phyloP scores from a whole-genome alignment of 1,140 invertebrate genomes.

The Tribolium madens region DNA sequence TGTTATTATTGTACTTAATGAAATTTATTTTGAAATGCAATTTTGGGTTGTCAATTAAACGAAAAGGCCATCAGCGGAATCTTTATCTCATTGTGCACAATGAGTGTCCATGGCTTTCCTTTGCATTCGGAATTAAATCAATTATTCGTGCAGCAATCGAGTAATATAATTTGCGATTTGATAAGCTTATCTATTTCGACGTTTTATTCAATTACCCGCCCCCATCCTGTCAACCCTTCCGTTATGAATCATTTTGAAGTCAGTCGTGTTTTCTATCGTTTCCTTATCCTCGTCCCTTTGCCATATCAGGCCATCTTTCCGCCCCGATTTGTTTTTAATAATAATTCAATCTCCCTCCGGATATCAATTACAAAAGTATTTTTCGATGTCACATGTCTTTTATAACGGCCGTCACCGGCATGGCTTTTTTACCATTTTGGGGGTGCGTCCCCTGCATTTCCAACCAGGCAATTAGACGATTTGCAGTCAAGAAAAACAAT shows the following conservation, averaged over 20 bases:
- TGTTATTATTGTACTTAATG: no score
- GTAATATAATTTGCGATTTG: slow-evolving; percentile 43
- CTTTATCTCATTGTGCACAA: slow-evolving; percentile 22
- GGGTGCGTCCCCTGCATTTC: not conserved
- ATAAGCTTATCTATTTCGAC: slow-evolving; percentile 45
- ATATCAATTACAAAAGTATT: slow-evolving; percentile 57
- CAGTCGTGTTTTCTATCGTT: slow-evolving; percentile 29
- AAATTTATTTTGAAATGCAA: not conserved
- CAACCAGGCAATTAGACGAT: not conserved
- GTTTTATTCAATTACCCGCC: slow-evolving; percentile 41
- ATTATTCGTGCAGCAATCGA: slow-evolving; percentile 30
- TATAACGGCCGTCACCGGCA: no score
- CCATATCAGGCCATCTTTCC: slow-evolving; percentile 47
- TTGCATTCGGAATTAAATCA: slow-evolving; percentile 38
- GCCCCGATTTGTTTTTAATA: slow-evolving; percentile 54
- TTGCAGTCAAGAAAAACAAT: not conserved
- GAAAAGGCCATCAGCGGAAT: not conserved
- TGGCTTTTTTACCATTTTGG: slow-evolving; percentile 41
- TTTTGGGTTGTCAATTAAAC: no score
- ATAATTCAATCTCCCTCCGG: slow-evolving; percentile 46
- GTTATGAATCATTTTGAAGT: slow-evolving; percentile 37
- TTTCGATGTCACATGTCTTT: slow-evolving; percentile 59
- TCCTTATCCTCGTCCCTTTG: slow-evolving; percentile 7
- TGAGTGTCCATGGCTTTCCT: slow-evolving; percentile 25
- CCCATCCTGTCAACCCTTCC: slow-evolving; percentile 38